These are phyloP conservation scores for Machaerirhynchus nigripectus DNA, from an alignment of 2,113 vertebrate species.

Conservation along the genomic window DNA sequence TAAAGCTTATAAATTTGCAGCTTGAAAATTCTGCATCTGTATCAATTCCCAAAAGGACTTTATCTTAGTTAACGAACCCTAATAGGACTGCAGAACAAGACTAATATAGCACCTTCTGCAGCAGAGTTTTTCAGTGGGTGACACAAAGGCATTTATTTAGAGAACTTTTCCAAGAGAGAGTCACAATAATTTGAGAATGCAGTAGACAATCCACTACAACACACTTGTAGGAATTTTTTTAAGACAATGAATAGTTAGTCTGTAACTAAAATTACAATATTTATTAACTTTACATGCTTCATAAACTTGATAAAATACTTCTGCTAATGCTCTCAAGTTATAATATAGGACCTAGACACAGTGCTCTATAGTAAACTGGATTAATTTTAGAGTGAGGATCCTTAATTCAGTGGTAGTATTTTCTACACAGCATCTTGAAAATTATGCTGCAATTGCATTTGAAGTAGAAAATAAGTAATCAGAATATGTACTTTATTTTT, in stretches of 20 bases:
- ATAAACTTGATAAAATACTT: neutral
- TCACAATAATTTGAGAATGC: neutral
- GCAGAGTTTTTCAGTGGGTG: neutral
- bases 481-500: neutral
- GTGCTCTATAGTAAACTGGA: neutral
- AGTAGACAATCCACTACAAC: neutral
- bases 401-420: neutral
- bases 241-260: neutral
- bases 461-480: neutral
- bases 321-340: neutral
- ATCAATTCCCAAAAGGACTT: neutral
- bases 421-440: neutral
- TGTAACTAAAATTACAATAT: conserved; percentile 6
- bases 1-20: neutral
- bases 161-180: neutral
- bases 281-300: neutral
- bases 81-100: neutral
- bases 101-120: neutral
- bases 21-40: neutral
- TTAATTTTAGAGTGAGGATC: neutral
- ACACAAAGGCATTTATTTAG: neutral
- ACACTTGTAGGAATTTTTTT: neutral
- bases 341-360: neutral
- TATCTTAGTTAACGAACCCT: neutral
- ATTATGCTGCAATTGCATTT: neutral